Base-by-base conservation (phyloP, 2,113 vertebrate genomes). In the Peromyscus californicus region DNA sequence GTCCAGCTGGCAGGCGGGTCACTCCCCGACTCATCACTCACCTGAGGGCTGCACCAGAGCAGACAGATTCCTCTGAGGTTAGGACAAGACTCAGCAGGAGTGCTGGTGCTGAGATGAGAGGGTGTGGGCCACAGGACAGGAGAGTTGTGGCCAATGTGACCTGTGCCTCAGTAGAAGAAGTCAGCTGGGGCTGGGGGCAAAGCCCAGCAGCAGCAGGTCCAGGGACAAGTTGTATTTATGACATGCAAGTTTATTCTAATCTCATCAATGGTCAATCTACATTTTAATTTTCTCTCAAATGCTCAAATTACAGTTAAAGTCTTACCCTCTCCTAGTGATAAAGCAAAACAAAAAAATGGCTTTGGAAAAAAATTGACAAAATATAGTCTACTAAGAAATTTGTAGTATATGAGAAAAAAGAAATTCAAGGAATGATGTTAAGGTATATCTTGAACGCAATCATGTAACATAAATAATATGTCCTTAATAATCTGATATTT, bases 271-370 rank as follows among this genome's bases (percentile, higher is more conserved):
- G 45, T 86, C 57, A n/a, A 17, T 78, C 4, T 72, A 26, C 24
- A 74, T 78, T 93, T 87, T 79, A 90, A 83, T 96, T 48, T 6
- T 78, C 10, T 74, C n/a, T 93, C 72, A 57, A 79, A 42, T 70
- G 76, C 12, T 83, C 85, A 78, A 75, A 83, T 84, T 79, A 36
- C 7, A 96, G 24, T 67, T 90, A 94, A 89, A 85, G 29, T 72
- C 13, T 5, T 78, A 26, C 48, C 48, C 22, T 75, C 29, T 84
- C 76, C 89, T 54, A 83, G 85, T 74, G 21, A 84, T 57, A 80
- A 31, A 92, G 91, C 72, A 90, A 96, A 78, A 83, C 61, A 74
- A 93, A 92, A 17, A 93, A 78, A 78, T 8, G 63, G 76, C 51
- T n/a, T 90, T 89, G 86, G 78, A 75, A 72, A 93, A 17, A 93